Percentiles rank a stretch among this genome's conserved stretches.
phyloP scores from a whole-genome alignment of 1,140 invertebrate genomes.

The Magallana gigas region DNA sequence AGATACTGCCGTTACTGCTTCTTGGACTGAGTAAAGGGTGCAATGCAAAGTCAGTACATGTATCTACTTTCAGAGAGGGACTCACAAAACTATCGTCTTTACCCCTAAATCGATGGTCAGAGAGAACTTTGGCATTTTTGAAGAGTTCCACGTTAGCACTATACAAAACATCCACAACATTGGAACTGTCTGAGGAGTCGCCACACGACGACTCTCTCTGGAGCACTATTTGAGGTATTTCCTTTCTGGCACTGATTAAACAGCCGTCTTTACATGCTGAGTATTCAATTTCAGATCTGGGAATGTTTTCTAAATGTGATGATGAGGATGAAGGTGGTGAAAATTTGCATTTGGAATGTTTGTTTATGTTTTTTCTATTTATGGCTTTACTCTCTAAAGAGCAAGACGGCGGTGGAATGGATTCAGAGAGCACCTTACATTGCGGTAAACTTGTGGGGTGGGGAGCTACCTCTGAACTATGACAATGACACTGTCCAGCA shows the following conservation, averaged over 20 bases:
- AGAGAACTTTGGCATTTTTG: conserved; percentile 39
- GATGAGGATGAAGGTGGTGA: background rate
- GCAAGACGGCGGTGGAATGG: background rate
- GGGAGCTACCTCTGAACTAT: background rate
- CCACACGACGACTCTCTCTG: background rate
- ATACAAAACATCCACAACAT: background rate
- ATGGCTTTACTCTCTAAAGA: background rate
- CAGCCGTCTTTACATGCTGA: background rate
- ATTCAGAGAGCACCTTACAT: background rate
- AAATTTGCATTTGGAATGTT: background rate
- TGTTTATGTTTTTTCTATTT: background rate
- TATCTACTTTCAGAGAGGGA: conserved; percentile 42
- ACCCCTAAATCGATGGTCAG: background rate
- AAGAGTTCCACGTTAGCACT: background rate
- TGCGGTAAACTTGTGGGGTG: background rate
- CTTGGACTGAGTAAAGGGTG: conserved; percentile 59
- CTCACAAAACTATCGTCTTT: conserved; percentile 21
- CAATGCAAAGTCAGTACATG: conserved; percentile 4
- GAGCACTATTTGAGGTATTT: conserved; percentile 24
- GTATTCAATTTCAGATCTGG: background rate
- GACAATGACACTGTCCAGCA: conserved; percentile 11
- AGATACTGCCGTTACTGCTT: conserved; percentile 62
- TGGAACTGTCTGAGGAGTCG: background rate
- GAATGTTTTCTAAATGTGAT: background rate
- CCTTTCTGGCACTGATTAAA: background rate